Evolutionary conservation across 2,113 vertebrate species (phyloP).

Genomic region (Ailurus styani): DNA sequence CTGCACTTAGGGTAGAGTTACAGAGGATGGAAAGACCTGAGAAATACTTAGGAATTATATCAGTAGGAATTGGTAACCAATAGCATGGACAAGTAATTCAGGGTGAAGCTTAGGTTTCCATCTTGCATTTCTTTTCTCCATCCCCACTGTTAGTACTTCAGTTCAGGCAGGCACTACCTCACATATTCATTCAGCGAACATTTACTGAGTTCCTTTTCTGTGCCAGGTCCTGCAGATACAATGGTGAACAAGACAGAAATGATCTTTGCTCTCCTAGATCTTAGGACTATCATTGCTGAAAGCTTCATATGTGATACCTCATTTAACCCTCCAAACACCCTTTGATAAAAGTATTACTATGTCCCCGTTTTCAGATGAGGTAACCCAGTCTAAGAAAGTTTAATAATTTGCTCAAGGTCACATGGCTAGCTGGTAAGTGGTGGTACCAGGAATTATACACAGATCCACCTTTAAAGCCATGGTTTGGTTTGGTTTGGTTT

Average conservation of each 20-base stretch:
- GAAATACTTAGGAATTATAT: not conserved
- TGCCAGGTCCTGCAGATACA: not conserved
- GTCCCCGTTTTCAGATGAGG: not conserved
- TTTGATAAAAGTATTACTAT: not conserved
- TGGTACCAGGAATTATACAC: not conserved
- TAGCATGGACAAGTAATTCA: not conserved
- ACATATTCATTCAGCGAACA: not conserved
- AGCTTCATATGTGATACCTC: not conserved
- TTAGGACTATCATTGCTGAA: not conserved
- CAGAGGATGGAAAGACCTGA: not conserved
- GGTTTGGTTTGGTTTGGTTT: not conserved
- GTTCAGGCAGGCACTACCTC: not conserved
- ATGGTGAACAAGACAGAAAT: not conserved
- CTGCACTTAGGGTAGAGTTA: not conserved
- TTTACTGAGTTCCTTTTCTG: not conserved
- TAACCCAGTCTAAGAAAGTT: constrained; percentile 23
- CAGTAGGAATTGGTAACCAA: not conserved
- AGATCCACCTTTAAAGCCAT: not conserved
- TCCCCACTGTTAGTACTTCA: not conserved
- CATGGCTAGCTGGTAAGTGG: not conserved
- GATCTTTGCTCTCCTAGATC: not conserved
- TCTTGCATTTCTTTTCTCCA: not conserved
- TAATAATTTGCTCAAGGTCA: constrained; percentile 31
- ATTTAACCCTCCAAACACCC: not conserved
- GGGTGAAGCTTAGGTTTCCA: not conserved